phyloP scores from a whole-genome alignment of 2,888 invertebrate genomes.

The Tineola bisselliella region DNA sequence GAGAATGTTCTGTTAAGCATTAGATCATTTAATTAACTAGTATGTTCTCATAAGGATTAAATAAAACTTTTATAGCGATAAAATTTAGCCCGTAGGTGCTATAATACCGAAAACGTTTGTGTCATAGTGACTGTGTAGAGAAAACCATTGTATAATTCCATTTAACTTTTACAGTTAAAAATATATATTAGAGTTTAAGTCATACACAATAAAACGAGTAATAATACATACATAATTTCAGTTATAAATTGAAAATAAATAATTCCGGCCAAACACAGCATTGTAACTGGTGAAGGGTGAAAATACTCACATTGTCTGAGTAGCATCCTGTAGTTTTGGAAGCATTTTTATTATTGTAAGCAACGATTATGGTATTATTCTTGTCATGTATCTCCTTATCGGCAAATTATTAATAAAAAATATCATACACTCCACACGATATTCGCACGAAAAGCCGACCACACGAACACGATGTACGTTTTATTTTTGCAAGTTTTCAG shows the following conservation, averaged over 20 bases:
- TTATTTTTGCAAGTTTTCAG: slow-evolving; percentile 20
- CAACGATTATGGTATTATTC: not conserved
- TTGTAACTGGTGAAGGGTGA: not conserved
- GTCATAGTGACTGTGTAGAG: not conserved
- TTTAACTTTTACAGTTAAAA: too few species aligned
- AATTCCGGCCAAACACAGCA: not conserved
- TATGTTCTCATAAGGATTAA: too few species aligned
- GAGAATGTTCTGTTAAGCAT: slow-evolving; percentile 69
- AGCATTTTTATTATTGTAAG: slow-evolving; percentile 31
- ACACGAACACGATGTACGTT: slow-evolving; percentile 29
- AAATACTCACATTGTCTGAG: slow-evolving; percentile 58
- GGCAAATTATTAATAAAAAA: not conserved
- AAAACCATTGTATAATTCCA: too few species aligned
- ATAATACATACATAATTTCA: not conserved
- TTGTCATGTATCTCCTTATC: not conserved
- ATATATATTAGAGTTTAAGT: not conserved
- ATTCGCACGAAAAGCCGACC: slow-evolving; percentile 41
- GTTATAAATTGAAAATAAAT: not conserved
- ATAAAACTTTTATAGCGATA: too few species aligned
- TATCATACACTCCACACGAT: slow-evolving; percentile 23
- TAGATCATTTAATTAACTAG: too few species aligned
- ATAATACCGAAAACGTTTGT: not conserved
- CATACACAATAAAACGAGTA: not conserved
- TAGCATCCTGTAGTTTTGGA: slow-evolving; percentile 51
- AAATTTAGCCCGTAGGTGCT: slow-evolving; percentile 16